phyloP scores from a whole-genome alignment of 1,140 invertebrate genomes.

The Panagrolaimus sp. region DNA sequence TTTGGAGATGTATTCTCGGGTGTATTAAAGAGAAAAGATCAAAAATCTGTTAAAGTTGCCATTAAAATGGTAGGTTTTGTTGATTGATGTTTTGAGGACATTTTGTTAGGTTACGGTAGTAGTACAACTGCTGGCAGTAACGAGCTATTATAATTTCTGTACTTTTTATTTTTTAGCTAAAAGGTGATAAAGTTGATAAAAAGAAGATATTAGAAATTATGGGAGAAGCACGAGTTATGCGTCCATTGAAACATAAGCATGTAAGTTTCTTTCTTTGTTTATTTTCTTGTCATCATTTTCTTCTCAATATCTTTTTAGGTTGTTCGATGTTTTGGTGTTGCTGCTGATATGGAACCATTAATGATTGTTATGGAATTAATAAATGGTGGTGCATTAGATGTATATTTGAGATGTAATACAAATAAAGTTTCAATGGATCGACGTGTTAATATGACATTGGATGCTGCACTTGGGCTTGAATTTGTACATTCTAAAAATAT shows the following conservation, averaged over 20 bases:
- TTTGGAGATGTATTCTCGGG: conserved; percentile 18
- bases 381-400: conserved; percentile 31
- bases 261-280: not conserved
- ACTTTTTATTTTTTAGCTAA: conserved; percentile 10
- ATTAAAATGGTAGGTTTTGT: not conserved
- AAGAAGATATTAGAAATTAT: not conserved
- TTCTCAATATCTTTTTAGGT: not conserved
- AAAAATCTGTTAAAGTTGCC: conserved; percentile 13
- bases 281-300: too few relatives aligned
- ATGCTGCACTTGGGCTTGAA: conserved; percentile 64
- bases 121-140: too few relatives aligned
- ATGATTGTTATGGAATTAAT: conserved; percentile 43
- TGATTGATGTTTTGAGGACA: too few relatives aligned
- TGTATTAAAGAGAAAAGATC: not conserved
- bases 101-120: too few relatives aligned
- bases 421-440: conserved; percentile 16
- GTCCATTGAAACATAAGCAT: not conserved
- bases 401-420: conserved; percentile 30
- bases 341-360: conserved; percentile 29
- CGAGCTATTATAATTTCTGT: too few relatives aligned
- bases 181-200: conserved; percentile 5
- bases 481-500: conserved; percentile 61
- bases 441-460: conserved; percentile 17
- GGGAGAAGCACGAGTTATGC: conserved; percentile 2
- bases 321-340: conserved; percentile 24